Percentiles rank a stretch among this genome's conserved stretches.
Evolutionary conservation across 2,888 invertebrate species (phyloP).

Genomic region (Malthinus flaveolus): DNA sequence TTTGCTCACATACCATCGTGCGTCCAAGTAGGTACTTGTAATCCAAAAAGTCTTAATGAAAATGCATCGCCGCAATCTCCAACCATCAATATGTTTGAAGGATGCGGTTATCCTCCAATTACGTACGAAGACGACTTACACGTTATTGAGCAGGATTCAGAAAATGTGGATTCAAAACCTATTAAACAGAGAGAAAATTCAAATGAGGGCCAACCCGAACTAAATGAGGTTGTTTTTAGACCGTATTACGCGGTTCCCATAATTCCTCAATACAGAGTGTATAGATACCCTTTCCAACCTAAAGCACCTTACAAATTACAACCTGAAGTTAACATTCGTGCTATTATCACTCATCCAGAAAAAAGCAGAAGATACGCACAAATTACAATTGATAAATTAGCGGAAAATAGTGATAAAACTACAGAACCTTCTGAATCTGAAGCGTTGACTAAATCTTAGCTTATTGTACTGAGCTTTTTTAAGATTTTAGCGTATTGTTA

Average conservation of each 20-base stretch:
- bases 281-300: slow-evolving; percentile 8
- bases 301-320: slow-evolving; percentile 8
- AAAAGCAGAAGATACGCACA: slow-evolving; percentile 13
- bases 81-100: neutral
- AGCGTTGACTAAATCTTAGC: neutral
- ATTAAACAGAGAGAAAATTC: no score
- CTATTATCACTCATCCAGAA: slow-evolving; percentile 17
- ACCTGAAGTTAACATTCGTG: slow-evolving; percentile 23
- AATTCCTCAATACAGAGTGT: slow-evolving; percentile 6
- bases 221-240: neutral
- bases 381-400: slow-evolving; percentile 16
- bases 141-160: slow-evolving; percentile 1
- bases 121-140: slow-evolving; percentile 20
- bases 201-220: no score
- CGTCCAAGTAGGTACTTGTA: slow-evolving; percentile 32
- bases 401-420: slow-evolving; percentile 4
- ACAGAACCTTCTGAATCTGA: no score
- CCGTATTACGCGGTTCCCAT: slow-evolving; percentile 7
- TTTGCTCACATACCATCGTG: slow-evolving; percentile 40
- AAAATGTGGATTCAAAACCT: no score
- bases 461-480: no score
- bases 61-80: neutral
- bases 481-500: no score
- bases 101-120: slow-evolving; percentile 17
- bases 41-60: neutral